These are phyloP conservation scores for Cephus pulcher DNA, from an alignment of 2,888 invertebrate genomes.

Conservation along the genomic window DNA sequence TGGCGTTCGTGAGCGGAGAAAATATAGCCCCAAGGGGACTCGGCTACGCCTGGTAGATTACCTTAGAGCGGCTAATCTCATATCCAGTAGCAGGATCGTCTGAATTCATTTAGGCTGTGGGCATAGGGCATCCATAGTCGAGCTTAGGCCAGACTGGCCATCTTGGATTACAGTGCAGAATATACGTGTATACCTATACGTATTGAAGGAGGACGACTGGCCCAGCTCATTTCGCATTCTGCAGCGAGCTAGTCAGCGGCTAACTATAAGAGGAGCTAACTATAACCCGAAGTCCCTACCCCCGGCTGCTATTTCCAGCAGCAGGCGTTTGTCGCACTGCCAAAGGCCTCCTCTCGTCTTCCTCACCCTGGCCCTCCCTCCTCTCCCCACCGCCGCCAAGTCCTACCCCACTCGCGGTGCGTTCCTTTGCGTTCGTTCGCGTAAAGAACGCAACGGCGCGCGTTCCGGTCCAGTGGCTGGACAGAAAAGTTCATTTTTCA, in stretches of 20 bases:
- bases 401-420: neutral
- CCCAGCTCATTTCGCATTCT: slow-evolving; percentile 47
- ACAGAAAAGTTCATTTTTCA: slow-evolving; percentile 11
- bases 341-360: slow-evolving; percentile 27
- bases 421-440: slow-evolving; percentile 10
- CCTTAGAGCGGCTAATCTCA: slow-evolving; percentile 39
- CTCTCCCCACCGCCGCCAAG: neutral
- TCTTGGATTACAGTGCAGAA: neutral
- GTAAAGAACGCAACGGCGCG: slow-evolving; percentile 18
- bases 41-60: slow-evolving; percentile 31
- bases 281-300: slow-evolving; percentile 49
- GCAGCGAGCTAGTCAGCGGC: slow-evolving; percentile 55
- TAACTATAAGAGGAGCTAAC: slow-evolving; percentile 59
- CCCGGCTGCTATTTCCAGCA: slow-evolving; percentile 45
- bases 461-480: slow-evolving; percentile 22
- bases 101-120: slow-evolving; percentile 36
- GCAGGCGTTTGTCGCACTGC: slow-evolving; percentile 45
- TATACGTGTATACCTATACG: neutral
- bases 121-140: neutral
- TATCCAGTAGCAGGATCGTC: slow-evolving; percentile 44
- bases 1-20: neutral
- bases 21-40: slow-evolving; percentile 7
- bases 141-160: neutral
- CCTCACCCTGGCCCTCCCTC: neutral
- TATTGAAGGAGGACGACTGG: slow-evolving; percentile 14